Conservation (phyloP, 2,113 vertebrate species). For the Pholis gunnellus region DNA sequence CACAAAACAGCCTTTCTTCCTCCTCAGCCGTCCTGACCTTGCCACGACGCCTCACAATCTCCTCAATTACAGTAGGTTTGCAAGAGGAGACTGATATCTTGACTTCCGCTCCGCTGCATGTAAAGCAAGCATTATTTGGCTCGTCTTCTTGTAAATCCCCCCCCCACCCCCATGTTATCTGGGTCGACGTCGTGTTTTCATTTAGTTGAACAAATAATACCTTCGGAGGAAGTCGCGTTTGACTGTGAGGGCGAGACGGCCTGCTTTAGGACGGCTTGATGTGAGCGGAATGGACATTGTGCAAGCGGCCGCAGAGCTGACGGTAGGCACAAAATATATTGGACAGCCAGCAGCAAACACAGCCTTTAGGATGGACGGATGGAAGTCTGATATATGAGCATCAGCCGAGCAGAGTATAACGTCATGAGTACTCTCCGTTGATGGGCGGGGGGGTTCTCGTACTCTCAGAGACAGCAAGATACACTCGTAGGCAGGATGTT, state of each 20-base stretch:
- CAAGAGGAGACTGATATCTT: constrained; percentile 58
- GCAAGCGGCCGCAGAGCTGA: constrained; percentile 47
- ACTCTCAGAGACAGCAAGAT: constrained; percentile 11
- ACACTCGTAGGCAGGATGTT: background rate
- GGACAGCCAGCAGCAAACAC: constrained; percentile 54
- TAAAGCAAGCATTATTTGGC: constrained; percentile 66
- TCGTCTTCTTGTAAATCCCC: constrained; percentile 32
- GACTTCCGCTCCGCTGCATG: constrained; percentile 67
- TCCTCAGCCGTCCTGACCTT: constrained; percentile 67
- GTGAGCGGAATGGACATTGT: constrained; percentile 60
- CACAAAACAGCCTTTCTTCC: constrained; percentile 78
- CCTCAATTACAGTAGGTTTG: constrained; percentile 73
- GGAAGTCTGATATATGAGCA: constrained; percentile 42
- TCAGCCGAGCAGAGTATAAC: constrained; percentile 18
- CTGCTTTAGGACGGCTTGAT: constrained; percentile 46
- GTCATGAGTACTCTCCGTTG: constrained; percentile 44
- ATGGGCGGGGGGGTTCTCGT: constrained; percentile 8
- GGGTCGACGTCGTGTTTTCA: constrained; percentile 65
- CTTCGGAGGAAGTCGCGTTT: constrained; percentile 54
- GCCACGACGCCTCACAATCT: constrained; percentile 65
- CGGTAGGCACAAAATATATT: constrained; percentile 54
- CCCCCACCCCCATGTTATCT: constrained; percentile 58
- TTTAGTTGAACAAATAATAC: constrained; percentile 63
- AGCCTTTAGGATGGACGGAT: constrained; percentile 41
- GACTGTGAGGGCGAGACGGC: constrained; percentile 43